Conservation (phyloP, 2,113 vertebrate species). For the Microcebus lehilahytsara region DNA sequence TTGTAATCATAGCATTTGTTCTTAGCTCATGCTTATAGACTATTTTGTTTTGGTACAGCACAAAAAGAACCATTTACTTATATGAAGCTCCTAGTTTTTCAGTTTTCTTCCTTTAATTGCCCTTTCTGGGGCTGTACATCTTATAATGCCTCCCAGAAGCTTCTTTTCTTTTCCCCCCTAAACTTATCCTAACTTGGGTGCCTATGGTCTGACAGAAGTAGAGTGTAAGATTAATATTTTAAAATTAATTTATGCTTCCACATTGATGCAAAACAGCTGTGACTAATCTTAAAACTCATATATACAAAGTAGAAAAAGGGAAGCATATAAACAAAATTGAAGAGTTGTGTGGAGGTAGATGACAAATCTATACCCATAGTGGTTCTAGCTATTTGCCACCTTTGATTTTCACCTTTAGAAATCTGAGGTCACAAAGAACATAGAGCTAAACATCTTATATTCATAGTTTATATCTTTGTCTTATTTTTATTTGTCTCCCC, state of each 20-base stretch:
- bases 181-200: neutral
- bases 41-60: neutral
- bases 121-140: neutral
- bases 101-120: neutral
- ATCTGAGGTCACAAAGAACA: neutral
- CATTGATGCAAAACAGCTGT: neutral
- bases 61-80: neutral
- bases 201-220: neutral
- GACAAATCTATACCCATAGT: neutral
- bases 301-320: neutral
- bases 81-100: neutral
- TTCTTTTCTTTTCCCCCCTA: neutral
- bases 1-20: neutral
- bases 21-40: neutral
- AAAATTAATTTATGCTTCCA: neutral
- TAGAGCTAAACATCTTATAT: neutral
- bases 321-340: neutral
- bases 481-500: neutral
- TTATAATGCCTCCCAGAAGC: neutral
- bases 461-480: neutral
- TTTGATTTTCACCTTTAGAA: neutral
- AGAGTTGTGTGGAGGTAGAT: neutral
- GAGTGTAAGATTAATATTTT: neutral
- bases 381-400: neutral
- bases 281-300: neutral